Base-by-base conservation (phyloP, 1,140 invertebrate species). In the Drosophila prosaltans region DNA sequence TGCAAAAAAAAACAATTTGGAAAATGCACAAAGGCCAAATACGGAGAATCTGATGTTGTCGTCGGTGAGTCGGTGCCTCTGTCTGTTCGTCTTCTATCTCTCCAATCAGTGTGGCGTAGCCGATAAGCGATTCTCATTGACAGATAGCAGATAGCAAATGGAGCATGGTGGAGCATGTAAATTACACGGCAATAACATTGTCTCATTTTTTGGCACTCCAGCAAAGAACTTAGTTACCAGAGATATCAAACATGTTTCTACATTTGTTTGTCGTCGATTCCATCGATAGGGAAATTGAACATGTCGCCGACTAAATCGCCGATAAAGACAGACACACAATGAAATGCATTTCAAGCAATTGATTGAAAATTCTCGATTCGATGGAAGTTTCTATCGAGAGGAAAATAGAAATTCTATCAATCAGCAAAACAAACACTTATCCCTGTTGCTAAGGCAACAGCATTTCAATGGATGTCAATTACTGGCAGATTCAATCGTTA, bases 1-100 rank as follows among this genome's bases (percentile, higher is more conserved):
- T 89, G 72, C 81, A 89, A 81, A 81, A 63, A 78, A 81, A 77
- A 90, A 90, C 72, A 90, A 90, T 89, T 90, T 85, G 45, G 60
- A 68, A 90, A 90, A 90, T 89, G 85, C 84, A 89, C 71, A 68
- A 55, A 28, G 26, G 21, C 2, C 2, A 6, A 48, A 51, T 0
- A 51, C 68, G 75, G 69, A 69, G 55, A 57, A 51, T 36, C 59
- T 74, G 62, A 69, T 30, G 54, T 40, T 72, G 65, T 80, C 28
- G 55, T 36, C 8, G 45, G 16, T 16, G 16, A 16, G 16, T 16
- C 32, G 58, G 43, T 78, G 72, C 65, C 58, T 41, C 45, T 51
- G 45, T 51, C 21, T 51, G 32, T 36, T 36, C 6, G 32, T 51
- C 21, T 26, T 24, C 45, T 26, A 51, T 51, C 45, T 51, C 21